phyloP scores from a whole-genome alignment of 1,140 invertebrate genomes.

The Drosophila virilis region DNA sequence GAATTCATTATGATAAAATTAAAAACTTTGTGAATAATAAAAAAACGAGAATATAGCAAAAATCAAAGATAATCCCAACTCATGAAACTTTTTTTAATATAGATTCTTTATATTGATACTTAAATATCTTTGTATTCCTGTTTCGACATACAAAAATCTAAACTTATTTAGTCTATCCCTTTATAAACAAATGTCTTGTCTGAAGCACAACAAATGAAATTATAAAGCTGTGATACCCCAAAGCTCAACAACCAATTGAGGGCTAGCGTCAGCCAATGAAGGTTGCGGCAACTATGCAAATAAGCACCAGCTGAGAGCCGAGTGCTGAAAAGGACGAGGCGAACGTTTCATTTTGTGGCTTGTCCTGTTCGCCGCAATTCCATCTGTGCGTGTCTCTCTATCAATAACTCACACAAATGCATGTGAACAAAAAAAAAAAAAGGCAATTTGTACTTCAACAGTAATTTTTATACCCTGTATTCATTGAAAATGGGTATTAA shows the following conservation, averaged over 20 bases:
- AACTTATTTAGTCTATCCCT: too few relatives aligned
- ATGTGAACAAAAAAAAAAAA: slow-evolving; percentile 29
- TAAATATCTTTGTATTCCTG: too few relatives aligned
- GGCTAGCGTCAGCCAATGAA: slow-evolving; percentile 22
- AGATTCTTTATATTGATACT: too few relatives aligned
- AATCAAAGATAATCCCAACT: not conserved
- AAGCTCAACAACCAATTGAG: slow-evolving; percentile 14
- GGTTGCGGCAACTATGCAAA: slow-evolving; percentile 16
- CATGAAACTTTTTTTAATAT: too few relatives aligned
- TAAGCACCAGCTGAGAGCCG: slow-evolving; percentile 22
- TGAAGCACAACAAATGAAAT: slow-evolving; percentile 1
- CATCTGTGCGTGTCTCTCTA: slow-evolving; percentile 23
- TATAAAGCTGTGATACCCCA: slow-evolving; percentile 22
- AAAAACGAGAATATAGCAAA: too few relatives aligned
- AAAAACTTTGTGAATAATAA: not conserved
- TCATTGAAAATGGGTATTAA: too few relatives aligned
- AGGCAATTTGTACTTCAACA: slow-evolving; percentile 74
- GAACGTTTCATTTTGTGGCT: slow-evolving; percentile 74
- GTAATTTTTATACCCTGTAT: not conserved
- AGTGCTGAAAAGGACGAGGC: slow-evolving; percentile 28
- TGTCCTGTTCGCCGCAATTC: slow-evolving; percentile 53
- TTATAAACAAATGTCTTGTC: too few relatives aligned
- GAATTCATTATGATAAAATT: not conserved
- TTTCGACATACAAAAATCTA: too few relatives aligned
- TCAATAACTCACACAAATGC: slow-evolving; percentile 65